Percentiles rank a stretch among this genome's conserved stretches.
These are phyloP conservation scores for Sinocyclocheilus rhinocerous DNA, from an alignment of 2,113 vertebrate species.

Conservation along the genomic window DNA sequence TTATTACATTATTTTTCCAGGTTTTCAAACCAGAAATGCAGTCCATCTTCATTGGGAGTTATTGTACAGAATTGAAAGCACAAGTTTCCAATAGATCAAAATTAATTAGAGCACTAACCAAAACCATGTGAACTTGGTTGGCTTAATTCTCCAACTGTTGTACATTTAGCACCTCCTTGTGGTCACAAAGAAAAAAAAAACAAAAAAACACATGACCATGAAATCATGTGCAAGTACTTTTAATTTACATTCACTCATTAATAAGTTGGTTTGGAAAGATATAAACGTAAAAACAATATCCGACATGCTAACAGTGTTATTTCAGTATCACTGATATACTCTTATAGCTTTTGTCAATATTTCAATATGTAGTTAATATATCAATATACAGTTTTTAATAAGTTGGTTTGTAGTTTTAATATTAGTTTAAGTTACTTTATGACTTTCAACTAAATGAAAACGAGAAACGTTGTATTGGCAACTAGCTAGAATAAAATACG, in stretches of 20 bases:
- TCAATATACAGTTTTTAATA: too few species aligned
- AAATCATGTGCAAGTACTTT: not conserved
- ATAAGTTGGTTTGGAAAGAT: not conserved
- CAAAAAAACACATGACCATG: not conserved
- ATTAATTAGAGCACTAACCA: constrained; percentile 30
- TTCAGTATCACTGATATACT: not conserved
- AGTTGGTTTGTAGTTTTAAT: not conserved
- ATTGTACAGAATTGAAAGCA: constrained; percentile 50
- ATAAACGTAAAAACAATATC: not conserved
- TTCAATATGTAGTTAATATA: too few species aligned
- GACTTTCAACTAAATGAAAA: not conserved
- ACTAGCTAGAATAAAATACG: too few species aligned
- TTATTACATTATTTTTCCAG: not conserved
- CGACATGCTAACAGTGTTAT: not conserved
- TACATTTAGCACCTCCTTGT: not conserved
- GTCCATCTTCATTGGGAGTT: not conserved
- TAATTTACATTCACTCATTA: not conserved
- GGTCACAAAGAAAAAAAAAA: not conserved
- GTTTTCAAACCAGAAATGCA: not conserved
- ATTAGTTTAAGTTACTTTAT: too few species aligned
- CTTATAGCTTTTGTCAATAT: not conserved
- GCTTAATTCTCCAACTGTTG: not conserved
- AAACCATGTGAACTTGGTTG: constrained; percentile 22
- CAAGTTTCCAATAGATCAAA: constrained; percentile 36
- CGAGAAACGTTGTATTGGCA: too few species aligned